These are phyloP conservation scores for Sesamia inferens DNA, from an alignment of 2,888 invertebrate genomes.

Conservation along the genomic window DNA sequence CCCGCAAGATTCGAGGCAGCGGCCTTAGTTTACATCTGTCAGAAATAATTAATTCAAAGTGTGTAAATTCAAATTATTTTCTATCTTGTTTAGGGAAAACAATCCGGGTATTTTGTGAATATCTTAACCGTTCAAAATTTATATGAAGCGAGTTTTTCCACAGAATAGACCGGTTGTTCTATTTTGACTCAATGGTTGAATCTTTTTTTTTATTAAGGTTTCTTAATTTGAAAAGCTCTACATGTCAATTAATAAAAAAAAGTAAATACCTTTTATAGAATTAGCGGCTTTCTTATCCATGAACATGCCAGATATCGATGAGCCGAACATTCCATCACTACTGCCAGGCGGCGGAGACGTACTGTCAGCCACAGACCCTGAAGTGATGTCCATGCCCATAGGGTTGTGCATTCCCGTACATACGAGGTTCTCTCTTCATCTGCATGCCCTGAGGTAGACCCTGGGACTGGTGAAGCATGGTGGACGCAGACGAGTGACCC, in stretches of 20 bases:
- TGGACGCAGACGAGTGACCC: slow-evolving; percentile 86
- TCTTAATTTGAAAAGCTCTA: not conserved
- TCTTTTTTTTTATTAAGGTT: not conserved
- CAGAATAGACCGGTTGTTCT: not conserved
- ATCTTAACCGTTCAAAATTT: too few relatives aligned
- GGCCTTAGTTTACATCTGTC: not conserved
- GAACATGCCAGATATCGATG: too few relatives aligned
- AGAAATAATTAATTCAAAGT: not conserved
- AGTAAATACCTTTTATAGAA: slow-evolving; percentile 66
- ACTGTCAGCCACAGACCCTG: slow-evolving; percentile 89
- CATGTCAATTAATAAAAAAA: slow-evolving; percentile 36
- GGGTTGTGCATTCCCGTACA: slow-evolving; percentile 80
- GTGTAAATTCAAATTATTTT: not conserved
- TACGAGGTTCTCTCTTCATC: slow-evolving; percentile 83
- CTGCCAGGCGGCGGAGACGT: slow-evolving; percentile 90
- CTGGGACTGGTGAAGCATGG: slow-evolving; percentile 83
- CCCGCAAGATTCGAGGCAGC: too few relatives aligned
- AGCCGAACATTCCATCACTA: slow-evolving; percentile 72
- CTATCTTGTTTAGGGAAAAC: not conserved
- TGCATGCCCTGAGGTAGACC: slow-evolving; percentile 79
- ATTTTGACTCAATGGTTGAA: not conserved
- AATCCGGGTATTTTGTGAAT: not conserved
- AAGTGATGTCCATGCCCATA: slow-evolving; percentile 83
- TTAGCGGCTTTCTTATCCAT: too few relatives aligned
- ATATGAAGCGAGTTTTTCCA: not conserved